Evolutionary conservation across 2,113 vertebrate species (phyloP).

Genomic region (Syngnathus scovelli): DNA sequence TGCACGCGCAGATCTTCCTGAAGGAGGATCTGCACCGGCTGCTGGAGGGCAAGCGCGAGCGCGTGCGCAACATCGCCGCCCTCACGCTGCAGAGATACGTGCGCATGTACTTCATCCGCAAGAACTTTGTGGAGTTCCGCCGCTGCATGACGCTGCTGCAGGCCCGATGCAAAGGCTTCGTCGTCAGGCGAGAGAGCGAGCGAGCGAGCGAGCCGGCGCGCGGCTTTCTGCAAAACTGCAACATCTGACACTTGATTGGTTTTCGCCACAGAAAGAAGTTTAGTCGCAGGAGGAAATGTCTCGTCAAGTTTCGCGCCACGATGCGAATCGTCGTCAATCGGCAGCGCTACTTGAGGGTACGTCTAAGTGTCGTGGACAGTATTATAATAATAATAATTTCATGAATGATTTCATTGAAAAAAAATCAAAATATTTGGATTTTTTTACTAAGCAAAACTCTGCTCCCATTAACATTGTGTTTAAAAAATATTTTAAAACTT

Average conservation of each 20-base stretch:
- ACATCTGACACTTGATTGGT: not conserved
- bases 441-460: no score
- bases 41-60: slow-evolving; percentile 84
- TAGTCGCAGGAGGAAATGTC: slow-evolving; percentile 71
- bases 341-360: slow-evolving; percentile 86
- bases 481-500: no score
- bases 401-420: no score
- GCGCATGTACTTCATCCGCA: slow-evolving; percentile 74
- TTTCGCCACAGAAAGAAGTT: slow-evolving; percentile 61
- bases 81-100: slow-evolving; percentile 81
- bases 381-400: no score
- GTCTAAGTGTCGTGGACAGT: slow-evolving; percentile 18
- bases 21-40: slow-evolving; percentile 89
- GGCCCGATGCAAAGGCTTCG: slow-evolving; percentile 76
- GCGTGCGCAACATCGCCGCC: slow-evolving; percentile 79
- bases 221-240: not conserved
- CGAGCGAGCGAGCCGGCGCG: slow-evolving; percentile 49
- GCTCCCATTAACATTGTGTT: no score
- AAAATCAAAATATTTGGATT: no score
- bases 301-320: slow-evolving; percentile 79
- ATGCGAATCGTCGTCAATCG: slow-evolving; percentile 79
- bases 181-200: slow-evolving; percentile 81
- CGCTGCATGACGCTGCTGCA: slow-evolving; percentile 72
- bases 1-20: slow-evolving; percentile 80
- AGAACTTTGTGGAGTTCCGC: slow-evolving; percentile 76